phyloP scores from a whole-genome alignment of 2,113 vertebrate species.

The Forbesichthys agassizii region DNA sequence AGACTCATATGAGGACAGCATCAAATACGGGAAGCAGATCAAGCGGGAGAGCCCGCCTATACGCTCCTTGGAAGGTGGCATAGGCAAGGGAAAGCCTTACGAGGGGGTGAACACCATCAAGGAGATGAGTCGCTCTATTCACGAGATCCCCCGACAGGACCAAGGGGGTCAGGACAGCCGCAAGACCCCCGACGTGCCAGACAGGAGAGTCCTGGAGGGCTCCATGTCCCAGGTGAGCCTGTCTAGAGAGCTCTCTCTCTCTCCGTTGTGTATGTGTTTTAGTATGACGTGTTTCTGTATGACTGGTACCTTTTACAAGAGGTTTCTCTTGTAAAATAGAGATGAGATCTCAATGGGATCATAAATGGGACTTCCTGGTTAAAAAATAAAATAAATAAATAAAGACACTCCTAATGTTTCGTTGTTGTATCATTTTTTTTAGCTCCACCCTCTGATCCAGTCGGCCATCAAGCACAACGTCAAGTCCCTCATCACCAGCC shows the following conservation, averaged over 20 bases:
- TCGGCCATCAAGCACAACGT: conserved; percentile 97
- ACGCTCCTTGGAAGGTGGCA: conserved; percentile 91
- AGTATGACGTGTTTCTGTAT: too few species aligned
- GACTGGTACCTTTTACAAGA: too few species aligned
- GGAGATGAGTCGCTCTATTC: conserved; percentile 97
- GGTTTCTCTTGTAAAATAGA: too few species aligned
- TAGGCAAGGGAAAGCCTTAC: conserved; percentile 93
- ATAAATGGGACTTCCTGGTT: too few species aligned
- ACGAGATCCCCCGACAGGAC: conserved; percentile 96
- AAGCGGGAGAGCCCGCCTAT: conserved; percentile 94
- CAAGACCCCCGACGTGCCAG: conserved; percentile 89
- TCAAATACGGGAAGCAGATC: conserved; percentile 95
- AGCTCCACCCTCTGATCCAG: conserved; percentile 91
- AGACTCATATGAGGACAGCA: conserved; percentile 90
- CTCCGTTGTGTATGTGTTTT: not conserved
- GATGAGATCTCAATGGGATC: too few species aligned
- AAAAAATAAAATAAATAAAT: too few species aligned
- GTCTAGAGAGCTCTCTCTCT: not conserved
- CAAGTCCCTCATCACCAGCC: conserved; percentile 94
- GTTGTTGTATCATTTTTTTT: not conserved
- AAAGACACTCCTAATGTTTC: not conserved
- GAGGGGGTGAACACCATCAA: conserved; percentile 96
- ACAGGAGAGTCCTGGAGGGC: conserved; percentile 85
- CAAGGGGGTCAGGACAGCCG: conserved; percentile 85
- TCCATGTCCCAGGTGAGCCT: conserved; percentile 89